A percentile compares a stretch with the other conserved stretches of the same genome.
Evolutionary conservation across 2,113 vertebrate genomes (phyloP).

Genomic region (Dromas ardeola): DNA sequence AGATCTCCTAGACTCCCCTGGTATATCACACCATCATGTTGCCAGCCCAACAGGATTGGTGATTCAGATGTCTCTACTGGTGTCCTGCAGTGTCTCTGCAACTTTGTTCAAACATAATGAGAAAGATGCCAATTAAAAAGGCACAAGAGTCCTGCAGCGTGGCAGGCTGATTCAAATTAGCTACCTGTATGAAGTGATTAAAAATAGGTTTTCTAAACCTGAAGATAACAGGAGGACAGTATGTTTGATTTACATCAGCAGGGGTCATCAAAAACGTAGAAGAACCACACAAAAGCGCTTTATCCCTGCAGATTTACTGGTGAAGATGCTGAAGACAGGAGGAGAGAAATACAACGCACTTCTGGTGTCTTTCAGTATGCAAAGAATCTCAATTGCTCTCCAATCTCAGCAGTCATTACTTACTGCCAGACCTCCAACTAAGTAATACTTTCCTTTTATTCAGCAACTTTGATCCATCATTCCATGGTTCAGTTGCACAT

Average conservation of each 20-base stretch:
- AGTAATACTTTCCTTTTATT: constrained; percentile 3
- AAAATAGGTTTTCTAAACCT: constrained; percentile 56
- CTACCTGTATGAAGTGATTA: constrained; percentile 65
- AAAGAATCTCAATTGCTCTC: constrained; percentile 38
- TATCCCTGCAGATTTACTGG: constrained; percentile 30
- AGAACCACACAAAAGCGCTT: constrained; percentile 11
- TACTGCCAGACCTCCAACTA: constrained; percentile 34
- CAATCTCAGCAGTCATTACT: constrained; percentile 11
- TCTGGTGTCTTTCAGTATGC: constrained; percentile 9
- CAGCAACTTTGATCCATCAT: not conserved
- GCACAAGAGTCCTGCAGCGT: constrained; percentile 50
- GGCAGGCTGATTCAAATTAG: constrained; percentile 67
- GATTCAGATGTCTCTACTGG: constrained; percentile 57
- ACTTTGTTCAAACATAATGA: constrained; percentile 65
- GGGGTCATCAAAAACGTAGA: constrained; percentile 38
- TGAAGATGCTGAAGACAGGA: constrained; percentile 18
- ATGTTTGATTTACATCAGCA: constrained; percentile 62
- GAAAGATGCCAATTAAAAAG: constrained; percentile 72
- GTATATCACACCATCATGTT: constrained; percentile 10
- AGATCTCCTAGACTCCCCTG: not conserved
- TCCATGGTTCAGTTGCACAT: not conserved
- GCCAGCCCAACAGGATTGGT: constrained; percentile 36
- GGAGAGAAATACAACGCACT: not conserved
- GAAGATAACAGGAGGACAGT: constrained; percentile 54
- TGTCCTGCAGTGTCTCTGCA: constrained; percentile 60